Evolutionary conservation across 2,888 invertebrate genomes (phyloP).

Genomic region (Heterodera filipjevi): DNA sequence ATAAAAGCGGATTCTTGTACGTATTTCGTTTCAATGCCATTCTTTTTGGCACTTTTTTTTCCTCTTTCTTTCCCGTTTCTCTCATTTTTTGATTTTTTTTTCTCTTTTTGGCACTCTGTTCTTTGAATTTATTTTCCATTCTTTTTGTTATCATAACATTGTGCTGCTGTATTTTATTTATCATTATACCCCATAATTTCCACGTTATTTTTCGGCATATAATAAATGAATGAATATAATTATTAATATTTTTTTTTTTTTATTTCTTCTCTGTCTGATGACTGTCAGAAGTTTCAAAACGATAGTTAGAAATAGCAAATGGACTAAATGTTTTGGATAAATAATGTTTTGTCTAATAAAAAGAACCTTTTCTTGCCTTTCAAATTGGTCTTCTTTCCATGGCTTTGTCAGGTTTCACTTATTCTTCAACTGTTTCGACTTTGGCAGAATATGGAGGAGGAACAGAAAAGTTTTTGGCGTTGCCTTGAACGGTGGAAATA

Average conservation of each 20-base stretch:
- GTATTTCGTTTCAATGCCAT: background rate
- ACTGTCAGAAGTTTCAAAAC: too few species aligned
- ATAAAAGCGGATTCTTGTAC: background rate
- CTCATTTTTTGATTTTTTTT: background rate
- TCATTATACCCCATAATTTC: background rate
- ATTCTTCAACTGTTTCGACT: background rate
- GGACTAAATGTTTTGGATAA: too few species aligned
- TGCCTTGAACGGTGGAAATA: slow-evolving; percentile 7
- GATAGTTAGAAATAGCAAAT: too few species aligned
- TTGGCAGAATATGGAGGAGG: background rate
- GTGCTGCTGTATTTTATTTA: background rate
- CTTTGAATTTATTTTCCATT: too few species aligned
- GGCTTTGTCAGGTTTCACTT: too few species aligned
- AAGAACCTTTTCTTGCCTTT: too few species aligned
- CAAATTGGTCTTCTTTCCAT: too few species aligned
- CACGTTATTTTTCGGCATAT: background rate
- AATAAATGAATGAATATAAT: background rate
- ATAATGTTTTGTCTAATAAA: too few species aligned
- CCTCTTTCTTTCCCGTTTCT: background rate
- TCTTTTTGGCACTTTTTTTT: background rate
- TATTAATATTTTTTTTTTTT: background rate
- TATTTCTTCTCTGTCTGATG: too few species aligned
- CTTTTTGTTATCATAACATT: background rate
- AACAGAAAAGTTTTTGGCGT: background rate
- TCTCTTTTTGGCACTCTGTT: background rate